Conservation (phyloP, 2,113 vertebrate species). For the Sinocyclocheilus maitianheensis region DNA sequence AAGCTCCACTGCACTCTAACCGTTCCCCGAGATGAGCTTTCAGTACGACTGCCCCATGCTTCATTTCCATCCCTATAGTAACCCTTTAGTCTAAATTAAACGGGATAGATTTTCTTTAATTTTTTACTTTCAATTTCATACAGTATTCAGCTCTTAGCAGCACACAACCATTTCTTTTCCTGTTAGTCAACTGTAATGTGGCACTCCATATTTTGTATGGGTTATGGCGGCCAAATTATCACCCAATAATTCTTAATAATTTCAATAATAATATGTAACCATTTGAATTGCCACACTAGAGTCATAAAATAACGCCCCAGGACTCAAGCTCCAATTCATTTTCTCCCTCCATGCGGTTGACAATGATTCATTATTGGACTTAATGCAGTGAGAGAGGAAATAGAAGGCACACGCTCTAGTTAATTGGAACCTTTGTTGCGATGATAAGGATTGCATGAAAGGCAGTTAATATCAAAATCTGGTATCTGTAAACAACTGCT, state of each 20-base stretch:
- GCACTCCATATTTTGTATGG: conserved; percentile 39
- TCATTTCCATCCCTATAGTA: conserved; percentile 52
- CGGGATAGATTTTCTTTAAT: conserved; percentile 10
- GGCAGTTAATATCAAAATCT: conserved; percentile 36
- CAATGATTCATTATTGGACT: conserved; percentile 57
- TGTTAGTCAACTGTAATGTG: conserved; percentile 45
- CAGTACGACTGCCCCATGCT: conserved; percentile 41
- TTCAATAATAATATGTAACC: conserved; percentile 54
- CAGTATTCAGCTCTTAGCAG: neutral
- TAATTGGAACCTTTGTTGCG: conserved; percentile 49
- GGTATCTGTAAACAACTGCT: conserved; percentile 25
- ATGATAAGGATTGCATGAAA: conserved; percentile 34
- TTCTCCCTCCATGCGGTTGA: conserved; percentile 53
- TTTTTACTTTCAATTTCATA: conserved; percentile 14
- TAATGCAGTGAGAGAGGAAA: conserved; percentile 33
- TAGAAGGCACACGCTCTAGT: conserved; percentile 35
- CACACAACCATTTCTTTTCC: conserved; percentile 30
- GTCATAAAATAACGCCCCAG: conserved; percentile 51
- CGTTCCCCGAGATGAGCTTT: conserved; percentile 40
- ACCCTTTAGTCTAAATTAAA: conserved; percentile 60
- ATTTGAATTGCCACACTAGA: conserved; percentile 57
- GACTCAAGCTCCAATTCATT: conserved; percentile 51
- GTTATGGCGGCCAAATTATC: conserved; percentile 53
- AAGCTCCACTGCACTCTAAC: conserved; percentile 45
- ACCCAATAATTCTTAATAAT: conserved; percentile 56